Evolutionary conservation across 2,888 invertebrate species (phyloP).

Genomic region (Cordilura impudica): DNA sequence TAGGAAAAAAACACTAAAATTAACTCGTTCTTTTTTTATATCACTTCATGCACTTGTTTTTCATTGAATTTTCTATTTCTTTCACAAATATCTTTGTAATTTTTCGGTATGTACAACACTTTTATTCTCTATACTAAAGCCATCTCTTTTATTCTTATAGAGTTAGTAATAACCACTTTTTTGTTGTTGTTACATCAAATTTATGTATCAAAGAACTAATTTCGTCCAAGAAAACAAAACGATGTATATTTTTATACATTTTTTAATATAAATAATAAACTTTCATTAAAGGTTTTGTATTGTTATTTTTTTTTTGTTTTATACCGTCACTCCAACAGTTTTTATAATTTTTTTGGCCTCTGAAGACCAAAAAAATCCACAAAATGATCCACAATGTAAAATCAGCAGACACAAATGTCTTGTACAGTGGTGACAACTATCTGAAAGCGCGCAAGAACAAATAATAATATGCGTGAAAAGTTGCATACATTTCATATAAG

Average conservation of each 20-base stretch:
- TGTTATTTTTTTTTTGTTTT: not conserved
- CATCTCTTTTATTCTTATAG: conserved; percentile 39
- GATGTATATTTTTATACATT: conserved; percentile 20
- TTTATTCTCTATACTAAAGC: conserved; percentile 25
- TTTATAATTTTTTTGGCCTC: conserved; percentile 39
- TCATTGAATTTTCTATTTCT: conserved; percentile 28
- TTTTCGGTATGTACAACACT: conserved; percentile 62
- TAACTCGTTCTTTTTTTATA: not conserved
- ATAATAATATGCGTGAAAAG: too few species aligned
- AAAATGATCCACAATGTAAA: conserved; percentile 33
- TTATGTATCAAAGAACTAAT: conserved; percentile 31
- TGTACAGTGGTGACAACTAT: conserved; percentile 5
- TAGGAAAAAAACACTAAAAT: not conserved
- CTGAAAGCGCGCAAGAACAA: too few species aligned
- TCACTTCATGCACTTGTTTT: conserved; percentile 34
- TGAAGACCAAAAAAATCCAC: conserved; percentile 46
- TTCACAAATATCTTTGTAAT: conserved; percentile 46
- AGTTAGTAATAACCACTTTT: conserved; percentile 25
- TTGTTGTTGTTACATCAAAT: conserved; percentile 30
- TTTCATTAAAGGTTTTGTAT: not conserved
- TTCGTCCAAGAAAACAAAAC: conserved; percentile 19
- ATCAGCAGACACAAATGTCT: conserved; percentile 14
- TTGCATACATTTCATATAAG: too few species aligned
- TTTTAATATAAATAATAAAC: not conserved
- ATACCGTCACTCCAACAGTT: conserved; percentile 26